Percentiles rank a stretch among this genome's conserved stretches.
phyloP scores from a whole-genome alignment of 2,113 vertebrate genomes.

The Nibea coibor region DNA sequence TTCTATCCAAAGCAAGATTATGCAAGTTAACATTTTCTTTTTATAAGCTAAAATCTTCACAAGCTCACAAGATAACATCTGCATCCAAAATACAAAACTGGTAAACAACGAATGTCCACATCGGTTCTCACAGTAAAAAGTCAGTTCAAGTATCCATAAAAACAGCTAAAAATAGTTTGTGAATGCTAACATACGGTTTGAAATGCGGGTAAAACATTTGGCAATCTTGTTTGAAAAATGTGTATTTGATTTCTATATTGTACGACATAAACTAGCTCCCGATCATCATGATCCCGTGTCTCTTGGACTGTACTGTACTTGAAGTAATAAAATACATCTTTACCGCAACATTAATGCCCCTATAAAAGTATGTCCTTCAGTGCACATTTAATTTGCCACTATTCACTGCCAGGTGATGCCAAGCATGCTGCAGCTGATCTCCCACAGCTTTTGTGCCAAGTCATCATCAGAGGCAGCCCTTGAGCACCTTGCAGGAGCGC shows the following conservation, averaged over 20 bases:
- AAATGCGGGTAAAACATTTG: background rate
- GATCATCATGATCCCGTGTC: background rate
- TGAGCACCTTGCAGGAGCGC: constrained; percentile 77
- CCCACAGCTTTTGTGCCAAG: constrained; percentile 83
- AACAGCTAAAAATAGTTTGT: background rate
- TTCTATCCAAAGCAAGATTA: background rate
- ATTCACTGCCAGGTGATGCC: constrained; percentile 80
- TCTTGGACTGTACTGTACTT: background rate
- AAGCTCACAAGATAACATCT: background rate
- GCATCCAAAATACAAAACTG: background rate
- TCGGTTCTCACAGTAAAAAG: background rate
- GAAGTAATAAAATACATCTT: background rate
- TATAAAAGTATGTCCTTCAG: constrained; percentile 47
- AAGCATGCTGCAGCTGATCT: constrained; percentile 82
- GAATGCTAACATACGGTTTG: background rate
- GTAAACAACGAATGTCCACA: background rate
- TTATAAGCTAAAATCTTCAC: background rate
- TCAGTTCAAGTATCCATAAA: background rate
- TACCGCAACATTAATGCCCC: constrained; percentile 22
- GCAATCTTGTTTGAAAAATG: background rate
- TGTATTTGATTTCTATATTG: background rate
- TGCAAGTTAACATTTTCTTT: background rate
- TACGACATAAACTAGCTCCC: background rate
- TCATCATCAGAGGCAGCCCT: constrained; percentile 79
- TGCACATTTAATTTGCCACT: background rate